These are phyloP conservation scores for Gonatopus flavifemur DNA, from an alignment of 1,140 invertebrate species.

Conservation along the genomic window DNA sequence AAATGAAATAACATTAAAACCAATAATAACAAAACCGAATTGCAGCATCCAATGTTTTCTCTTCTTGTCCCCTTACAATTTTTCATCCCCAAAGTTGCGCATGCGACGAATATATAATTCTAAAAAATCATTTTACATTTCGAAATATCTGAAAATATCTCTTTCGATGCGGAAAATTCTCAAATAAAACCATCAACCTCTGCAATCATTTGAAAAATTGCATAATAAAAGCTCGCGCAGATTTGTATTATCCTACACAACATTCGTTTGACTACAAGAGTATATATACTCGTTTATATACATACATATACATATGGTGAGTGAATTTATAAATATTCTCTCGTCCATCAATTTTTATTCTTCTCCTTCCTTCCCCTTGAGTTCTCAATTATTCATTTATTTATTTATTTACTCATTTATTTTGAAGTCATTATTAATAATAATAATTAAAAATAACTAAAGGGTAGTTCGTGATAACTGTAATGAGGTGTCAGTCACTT, in stretches of 20 bases:
- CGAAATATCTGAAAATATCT: not conserved
- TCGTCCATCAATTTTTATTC: conserved; percentile 31
- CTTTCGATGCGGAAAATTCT: not conserved
- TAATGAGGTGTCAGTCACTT: conserved; percentile 31
- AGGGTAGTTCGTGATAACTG: conserved; percentile 31
- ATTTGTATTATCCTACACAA: conserved; percentile 26
- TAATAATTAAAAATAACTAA: conserved; percentile 44
- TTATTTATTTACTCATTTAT: conserved; percentile 10
- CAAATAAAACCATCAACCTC: not conserved
- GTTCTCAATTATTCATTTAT: no score
- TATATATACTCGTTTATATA: conserved; percentile 25
- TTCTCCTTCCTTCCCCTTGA: no score
- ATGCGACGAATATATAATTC: no score
- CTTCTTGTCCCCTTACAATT: no score
- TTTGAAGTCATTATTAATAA: conserved; percentile 25
- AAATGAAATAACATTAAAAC: not conserved
- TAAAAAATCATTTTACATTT: not conserved
- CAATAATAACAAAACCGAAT: not conserved
- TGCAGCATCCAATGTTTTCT: no score
- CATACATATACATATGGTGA: conserved; percentile 30
- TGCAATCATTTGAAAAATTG: not conserved
- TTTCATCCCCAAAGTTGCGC: no score
- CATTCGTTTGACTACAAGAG: conserved; percentile 20
- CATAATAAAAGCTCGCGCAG: not conserved
- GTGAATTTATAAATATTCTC: conserved; percentile 43